These are phyloP conservation scores for Bombus ignitus DNA, from an alignment of 1,140 invertebrate species.

Conservation along the genomic window DNA sequence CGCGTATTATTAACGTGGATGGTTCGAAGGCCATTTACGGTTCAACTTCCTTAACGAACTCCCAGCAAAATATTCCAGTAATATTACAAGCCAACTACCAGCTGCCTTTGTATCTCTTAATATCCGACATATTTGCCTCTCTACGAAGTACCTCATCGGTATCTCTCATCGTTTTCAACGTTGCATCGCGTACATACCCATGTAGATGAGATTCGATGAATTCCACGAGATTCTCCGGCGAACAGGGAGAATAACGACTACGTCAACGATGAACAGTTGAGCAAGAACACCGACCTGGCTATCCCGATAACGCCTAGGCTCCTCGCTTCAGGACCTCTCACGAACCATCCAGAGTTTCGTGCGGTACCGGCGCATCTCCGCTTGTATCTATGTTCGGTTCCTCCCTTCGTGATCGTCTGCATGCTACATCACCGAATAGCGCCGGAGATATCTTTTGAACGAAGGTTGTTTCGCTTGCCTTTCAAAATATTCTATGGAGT, in stretches of 20 bases:
- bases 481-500: not conserved
- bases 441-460: not conserved
- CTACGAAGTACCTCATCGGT: not conserved
- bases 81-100: not conserved
- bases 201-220: constrained; percentile 17
- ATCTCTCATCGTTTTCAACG: not conserved
- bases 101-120: not conserved
- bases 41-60: not conserved
- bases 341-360: constrained; percentile 39
- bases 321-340: not conserved
- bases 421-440: constrained; percentile 12
- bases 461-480: not conserved
- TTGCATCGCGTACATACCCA: not conserved
- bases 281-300: constrained; percentile 27
- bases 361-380: constrained; percentile 17
- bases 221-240: not conserved
- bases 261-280: constrained; percentile 6
- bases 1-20: not conserved
- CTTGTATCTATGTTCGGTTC: constrained; percentile 34
- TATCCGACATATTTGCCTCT: not conserved
- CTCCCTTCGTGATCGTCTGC: constrained; percentile 6
- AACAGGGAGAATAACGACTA: constrained; percentile 7
- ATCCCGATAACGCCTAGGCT: constrained; percentile 4
- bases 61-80: not conserved
- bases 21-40: not conserved